phyloP scores from a whole-genome alignment of 2,888 invertebrate species.

The Megalurothrips usitatus region DNA sequence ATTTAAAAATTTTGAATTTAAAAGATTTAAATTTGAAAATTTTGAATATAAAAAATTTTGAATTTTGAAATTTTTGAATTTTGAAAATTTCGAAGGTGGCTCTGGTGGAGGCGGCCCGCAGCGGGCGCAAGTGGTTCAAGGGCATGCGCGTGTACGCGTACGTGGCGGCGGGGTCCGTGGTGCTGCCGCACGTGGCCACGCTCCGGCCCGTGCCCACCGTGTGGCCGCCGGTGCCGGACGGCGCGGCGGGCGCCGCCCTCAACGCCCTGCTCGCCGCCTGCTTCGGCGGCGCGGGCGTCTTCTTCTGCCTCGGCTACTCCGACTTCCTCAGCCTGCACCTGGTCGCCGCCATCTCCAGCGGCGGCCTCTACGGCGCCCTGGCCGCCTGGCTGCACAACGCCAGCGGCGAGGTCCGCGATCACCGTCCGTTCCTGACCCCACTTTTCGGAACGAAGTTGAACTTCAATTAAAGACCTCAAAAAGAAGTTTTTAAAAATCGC shows the following conservation, averaged over 20 bases:
- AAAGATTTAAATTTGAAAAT: not conserved
- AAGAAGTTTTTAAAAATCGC: too few relatives aligned
- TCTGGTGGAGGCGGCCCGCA: not conserved
- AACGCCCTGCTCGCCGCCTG: not conserved
- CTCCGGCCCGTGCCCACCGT: conserved; percentile 2
- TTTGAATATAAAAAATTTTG: not conserved
- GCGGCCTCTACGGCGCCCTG: not conserved
- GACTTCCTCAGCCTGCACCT: not conserved
- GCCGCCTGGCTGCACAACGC: not conserved
- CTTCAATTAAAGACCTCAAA: too few relatives aligned
- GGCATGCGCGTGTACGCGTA: not conserved
- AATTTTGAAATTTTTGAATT: not conserved
- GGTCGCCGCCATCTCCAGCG: not conserved
- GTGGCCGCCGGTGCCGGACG: not conserved
- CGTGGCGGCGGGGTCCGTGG: not conserved
- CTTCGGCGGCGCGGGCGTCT: not conserved
- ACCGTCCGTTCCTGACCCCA: not conserved
- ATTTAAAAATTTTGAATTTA: too few relatives aligned
- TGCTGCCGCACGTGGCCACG: not conserved
- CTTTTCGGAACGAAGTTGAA: too few relatives aligned
- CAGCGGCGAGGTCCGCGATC: not conserved
- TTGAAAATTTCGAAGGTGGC: not conserved
- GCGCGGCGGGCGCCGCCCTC: not conserved
- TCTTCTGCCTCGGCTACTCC: not conserved
- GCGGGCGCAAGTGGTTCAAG: not conserved